phyloP scores from a whole-genome alignment of 2,113 vertebrate species.

The Piprites chloris region DNA sequence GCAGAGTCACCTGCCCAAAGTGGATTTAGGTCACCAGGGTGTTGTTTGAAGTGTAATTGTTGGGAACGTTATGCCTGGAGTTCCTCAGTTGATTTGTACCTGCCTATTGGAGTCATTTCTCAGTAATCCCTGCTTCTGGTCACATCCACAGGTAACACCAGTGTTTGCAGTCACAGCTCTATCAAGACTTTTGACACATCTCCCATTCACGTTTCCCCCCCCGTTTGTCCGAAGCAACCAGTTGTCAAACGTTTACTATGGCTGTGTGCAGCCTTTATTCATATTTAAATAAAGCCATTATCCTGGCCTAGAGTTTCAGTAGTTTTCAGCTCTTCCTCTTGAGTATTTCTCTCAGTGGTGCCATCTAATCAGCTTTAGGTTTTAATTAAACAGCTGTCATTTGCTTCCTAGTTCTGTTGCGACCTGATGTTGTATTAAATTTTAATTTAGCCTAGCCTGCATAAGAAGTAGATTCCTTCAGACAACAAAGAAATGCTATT shows the following conservation, averaged over 20 bases:
- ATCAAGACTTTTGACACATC: neutral
- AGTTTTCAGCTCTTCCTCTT: conserved; percentile 56
- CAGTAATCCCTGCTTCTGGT: neutral
- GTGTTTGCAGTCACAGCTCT: neutral
- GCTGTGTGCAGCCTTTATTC: conserved; percentile 12
- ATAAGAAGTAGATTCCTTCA: conserved; percentile 66
- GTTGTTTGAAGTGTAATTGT: neutral
- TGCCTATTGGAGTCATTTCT: neutral
- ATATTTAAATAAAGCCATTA: conserved; percentile 68
- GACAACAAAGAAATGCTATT: conserved; percentile 68
- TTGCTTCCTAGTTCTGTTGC: conserved; percentile 71
- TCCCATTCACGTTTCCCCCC: neutral
- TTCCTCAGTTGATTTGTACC: neutral
- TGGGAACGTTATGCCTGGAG: neutral
- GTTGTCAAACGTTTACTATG: conserved; percentile 48
- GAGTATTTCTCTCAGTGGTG: conserved; percentile 66
- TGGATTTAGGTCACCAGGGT: neutral
- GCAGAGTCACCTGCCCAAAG: fast-evolving
- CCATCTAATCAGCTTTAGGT: conserved; percentile 70
- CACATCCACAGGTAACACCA: neutral
- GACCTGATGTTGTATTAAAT: conserved; percentile 73
- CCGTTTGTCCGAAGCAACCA: conserved; percentile 31
- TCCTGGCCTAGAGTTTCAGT: conserved; percentile 49
- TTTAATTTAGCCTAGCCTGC: conserved; percentile 71
- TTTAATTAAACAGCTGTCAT: conserved; percentile 75